A percentile compares a stretch with the other conserved stretches of the same genome.
Evolutionary conservation across 2,888 invertebrate genomes (phyloP).

Genomic region (Ryuthela nishihirai): DNA sequence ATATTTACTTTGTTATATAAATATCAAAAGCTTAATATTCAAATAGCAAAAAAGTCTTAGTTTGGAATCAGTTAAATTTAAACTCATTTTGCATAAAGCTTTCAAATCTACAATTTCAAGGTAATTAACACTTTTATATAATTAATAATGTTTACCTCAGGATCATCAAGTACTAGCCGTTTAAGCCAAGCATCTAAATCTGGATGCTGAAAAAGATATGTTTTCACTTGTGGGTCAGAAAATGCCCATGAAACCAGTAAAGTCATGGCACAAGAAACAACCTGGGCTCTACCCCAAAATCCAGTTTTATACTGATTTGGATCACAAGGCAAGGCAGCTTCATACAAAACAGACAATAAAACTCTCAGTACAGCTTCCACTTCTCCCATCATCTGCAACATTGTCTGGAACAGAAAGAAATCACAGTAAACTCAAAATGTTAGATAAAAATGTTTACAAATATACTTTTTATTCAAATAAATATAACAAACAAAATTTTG

Average conservation of each 20-base stretch:
- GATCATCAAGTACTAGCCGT: constrained; percentile 81
- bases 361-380: constrained; percentile 77
- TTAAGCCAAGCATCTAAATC: constrained; percentile 73
- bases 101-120: constrained; percentile 1
- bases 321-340: constrained; percentile 74
- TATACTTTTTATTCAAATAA: neutral
- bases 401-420: constrained; percentile 48
- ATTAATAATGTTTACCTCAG: constrained; percentile 59
- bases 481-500: neutral
- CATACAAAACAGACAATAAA: constrained; percentile 79
- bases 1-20: no score
- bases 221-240: constrained; percentile 73
- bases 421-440: constrained; percentile 8
- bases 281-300: constrained; percentile 87
- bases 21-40: neutral
- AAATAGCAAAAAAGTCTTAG: neutral
- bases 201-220: constrained; percentile 68
- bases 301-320: constrained; percentile 85
- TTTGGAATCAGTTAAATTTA: neutral
- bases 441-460: neutral
- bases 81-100: neutral
- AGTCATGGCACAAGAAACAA: constrained; percentile 88
- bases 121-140: neutral
- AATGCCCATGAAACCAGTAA: constrained; percentile 90
- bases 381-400: constrained; percentile 74